Evolutionary conservation across 2,888 invertebrate genomes (phyloP), one percentile per base, ranked within the genome.

Genomic region (Parelbella ahira): DNA sequence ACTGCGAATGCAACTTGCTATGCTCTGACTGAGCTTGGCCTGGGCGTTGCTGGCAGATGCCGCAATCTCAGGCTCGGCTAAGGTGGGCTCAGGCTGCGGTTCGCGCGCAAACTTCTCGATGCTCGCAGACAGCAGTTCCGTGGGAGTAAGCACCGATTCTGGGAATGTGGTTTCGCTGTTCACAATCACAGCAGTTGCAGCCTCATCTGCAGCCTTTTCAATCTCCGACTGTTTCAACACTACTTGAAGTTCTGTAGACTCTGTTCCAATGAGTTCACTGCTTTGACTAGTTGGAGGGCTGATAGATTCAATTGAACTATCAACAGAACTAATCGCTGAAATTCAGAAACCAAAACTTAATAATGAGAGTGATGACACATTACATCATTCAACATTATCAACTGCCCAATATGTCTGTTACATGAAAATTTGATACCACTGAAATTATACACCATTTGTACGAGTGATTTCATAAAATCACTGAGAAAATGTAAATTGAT

Each of bases 251-350:
- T 63, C 66, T 39, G 54, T 47, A 50, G 60, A 44, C 54, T 78
- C 78, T 55, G 58, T 54, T 60, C 51, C 56, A 55, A 54, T 49
- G 53, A 51, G 51, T 66, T 74, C 64, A 67, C 58, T 71, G 54
- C 48, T 70, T 68, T 79, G 83, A 80, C 78, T 84, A 82, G 82
- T 81, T 75, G 70, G 62, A 63, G 56, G 59, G 54, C 67, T 78
- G 63, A 74, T 80, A 69, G 66, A 64, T 67, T 81, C 75, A 59
- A 62, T 56, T 60, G 70, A 67, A 68, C 63, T 78, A 73, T 80
- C 79, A 81, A 73, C 68, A 68, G 79, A 70, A 81, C 69, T 78
- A 74, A 76, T 76, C 68, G 58, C 83, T 82, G 81, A 33, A 80
- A 82, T 32, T 41, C 27, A 33, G 12, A 41, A 41, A 41, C 8